A percentile compares a stretch with the other conserved stretches of the same genome.
phyloP scores from a whole-genome alignment of 2,797 vertebrate species.

The Aldrovandia affinis region DNA sequence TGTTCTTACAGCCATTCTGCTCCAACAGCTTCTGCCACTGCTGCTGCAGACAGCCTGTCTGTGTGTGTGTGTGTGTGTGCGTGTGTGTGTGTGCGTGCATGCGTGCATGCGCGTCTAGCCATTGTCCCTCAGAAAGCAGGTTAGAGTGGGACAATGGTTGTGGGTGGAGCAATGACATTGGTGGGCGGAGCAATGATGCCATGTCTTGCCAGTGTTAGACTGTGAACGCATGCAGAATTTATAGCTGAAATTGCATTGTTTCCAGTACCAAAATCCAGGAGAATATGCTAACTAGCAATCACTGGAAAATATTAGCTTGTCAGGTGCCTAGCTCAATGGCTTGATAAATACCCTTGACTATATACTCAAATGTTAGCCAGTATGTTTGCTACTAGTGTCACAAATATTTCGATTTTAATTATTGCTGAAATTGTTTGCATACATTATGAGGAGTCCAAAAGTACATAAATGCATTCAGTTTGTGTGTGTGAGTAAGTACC shows the following conservation, averaged over 20 bases:
- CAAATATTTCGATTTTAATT: neutral
- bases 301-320: neutral
- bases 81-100: conserved; percentile 28
- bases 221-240: neutral
- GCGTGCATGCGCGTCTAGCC: neutral
- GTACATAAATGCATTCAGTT: neutral
- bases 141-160: neutral
- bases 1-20: conserved; percentile 60
- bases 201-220: neutral
- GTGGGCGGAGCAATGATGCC: neutral
- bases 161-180: neutral
- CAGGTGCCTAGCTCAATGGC: neutral
- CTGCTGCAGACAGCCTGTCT: conserved; percentile 51
- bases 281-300: neutral
- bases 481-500: neutral
- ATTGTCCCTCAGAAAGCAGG: neutral
- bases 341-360: neutral
- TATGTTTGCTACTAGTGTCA: neutral
- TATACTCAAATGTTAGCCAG: neutral
- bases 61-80: conserved; percentile 26
- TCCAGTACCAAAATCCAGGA: neutral
- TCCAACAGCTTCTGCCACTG: conserved; percentile 35
- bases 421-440: neutral
- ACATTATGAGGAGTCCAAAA: neutral
- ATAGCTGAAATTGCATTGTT: neutral